Conservation (phyloP, 2,888 invertebrate genomes). For the Ennomos erosarius region DNA sequence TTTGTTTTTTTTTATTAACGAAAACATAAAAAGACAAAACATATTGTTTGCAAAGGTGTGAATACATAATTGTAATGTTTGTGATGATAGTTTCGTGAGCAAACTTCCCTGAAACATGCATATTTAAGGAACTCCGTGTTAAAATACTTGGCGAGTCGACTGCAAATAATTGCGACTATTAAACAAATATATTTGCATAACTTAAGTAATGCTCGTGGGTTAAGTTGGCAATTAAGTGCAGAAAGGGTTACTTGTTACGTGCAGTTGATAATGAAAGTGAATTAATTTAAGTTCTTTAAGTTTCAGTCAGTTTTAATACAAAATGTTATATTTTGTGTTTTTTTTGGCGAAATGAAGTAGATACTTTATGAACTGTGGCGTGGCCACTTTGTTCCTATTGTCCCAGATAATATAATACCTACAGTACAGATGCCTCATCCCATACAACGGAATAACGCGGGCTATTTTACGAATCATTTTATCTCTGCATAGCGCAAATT, state of each 20-base stretch:
- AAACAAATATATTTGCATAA: slow-evolving; percentile 53
- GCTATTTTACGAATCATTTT: too few species aligned
- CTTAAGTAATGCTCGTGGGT: slow-evolving; percentile 40
- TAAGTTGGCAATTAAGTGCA: slow-evolving; percentile 43
- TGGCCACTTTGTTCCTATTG: too few species aligned
- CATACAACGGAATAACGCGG: too few species aligned
- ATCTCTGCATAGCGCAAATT: too few species aligned
- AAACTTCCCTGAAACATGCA: slow-evolving; percentile 17
- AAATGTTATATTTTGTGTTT: too few species aligned
- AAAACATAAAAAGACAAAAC: too few species aligned
- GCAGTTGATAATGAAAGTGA: slow-evolving; percentile 19
- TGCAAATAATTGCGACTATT: slow-evolving; percentile 53
- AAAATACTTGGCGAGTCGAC: slow-evolving; percentile 30
- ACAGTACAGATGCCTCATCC: too few species aligned
- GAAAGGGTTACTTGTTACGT: slow-evolving; percentile 32
- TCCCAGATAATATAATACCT: too few species aligned
- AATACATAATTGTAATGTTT: background rate
- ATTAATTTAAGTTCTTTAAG: slow-evolving; percentile 21
- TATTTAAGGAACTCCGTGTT: slow-evolving; percentile 25
- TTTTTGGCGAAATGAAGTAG: too few species aligned
- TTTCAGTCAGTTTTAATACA: background rate
- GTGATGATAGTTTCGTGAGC: background rate
- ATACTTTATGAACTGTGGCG: too few species aligned
- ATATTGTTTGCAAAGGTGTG: too few species aligned
- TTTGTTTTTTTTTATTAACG: background rate